phyloP scores from a whole-genome alignment of 2,113 vertebrate genomes.

The Chloebia gouldiae region DNA sequence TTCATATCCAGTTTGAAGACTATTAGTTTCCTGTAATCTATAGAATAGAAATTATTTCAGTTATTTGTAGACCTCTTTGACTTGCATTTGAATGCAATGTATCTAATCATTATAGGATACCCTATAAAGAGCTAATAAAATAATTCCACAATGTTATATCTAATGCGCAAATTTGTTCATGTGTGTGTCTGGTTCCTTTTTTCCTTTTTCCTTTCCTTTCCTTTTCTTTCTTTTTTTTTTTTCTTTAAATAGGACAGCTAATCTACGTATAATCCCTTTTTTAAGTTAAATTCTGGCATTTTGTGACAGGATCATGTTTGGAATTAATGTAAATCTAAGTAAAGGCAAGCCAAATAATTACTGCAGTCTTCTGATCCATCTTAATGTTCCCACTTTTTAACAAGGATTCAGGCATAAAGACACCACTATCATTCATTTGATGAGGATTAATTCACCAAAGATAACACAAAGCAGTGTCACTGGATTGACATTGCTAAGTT shows the following conservation, averaged over 20 bases:
- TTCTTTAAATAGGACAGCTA: neutral
- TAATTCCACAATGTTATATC: neutral
- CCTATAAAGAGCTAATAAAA: neutral
- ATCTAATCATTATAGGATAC: neutral
- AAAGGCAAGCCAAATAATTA: conserved; percentile 7
- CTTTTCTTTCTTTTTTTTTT: too few species aligned
- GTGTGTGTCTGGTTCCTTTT: rapidly evolving
- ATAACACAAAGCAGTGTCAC: neutral
- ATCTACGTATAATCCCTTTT: conserved; percentile 36
- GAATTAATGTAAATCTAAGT: conserved; percentile 3
- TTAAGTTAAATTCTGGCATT: conserved; percentile 34
- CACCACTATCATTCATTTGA: neutral
- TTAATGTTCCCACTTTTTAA: conserved; percentile 26
- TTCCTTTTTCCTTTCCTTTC: too few species aligned
- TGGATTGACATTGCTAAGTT: neutral
- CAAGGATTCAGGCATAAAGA: neutral
- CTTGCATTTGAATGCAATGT: neutral
- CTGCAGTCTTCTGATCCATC: neutral
- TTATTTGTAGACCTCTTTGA: neutral
- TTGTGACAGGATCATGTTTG: conserved; percentile 12
- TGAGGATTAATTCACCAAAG: conserved; percentile 11
- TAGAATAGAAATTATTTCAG: neutral
- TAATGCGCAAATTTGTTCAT: neutral
- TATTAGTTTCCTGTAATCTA: neutral
- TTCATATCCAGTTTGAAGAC: neutral